Evolutionary conservation across 2,888 invertebrate genomes (phyloP).

Genomic region (Lithophane ornitopus): DNA sequence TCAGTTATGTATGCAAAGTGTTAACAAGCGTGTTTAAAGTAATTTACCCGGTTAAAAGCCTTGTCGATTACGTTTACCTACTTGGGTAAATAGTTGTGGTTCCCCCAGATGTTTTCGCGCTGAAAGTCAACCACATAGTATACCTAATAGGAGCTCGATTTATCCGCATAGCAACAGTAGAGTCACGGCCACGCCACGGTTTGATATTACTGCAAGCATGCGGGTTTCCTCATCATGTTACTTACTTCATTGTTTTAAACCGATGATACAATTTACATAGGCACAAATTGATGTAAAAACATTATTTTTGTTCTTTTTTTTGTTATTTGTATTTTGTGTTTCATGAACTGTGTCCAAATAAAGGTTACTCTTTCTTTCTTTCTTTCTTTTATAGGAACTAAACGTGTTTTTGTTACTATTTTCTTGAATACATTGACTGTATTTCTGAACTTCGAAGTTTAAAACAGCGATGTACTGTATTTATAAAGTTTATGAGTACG

Average conservation of each 20-base stretch:
- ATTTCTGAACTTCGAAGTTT: no score
- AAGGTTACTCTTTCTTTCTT: no score
- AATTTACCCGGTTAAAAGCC: constrained; percentile 14
- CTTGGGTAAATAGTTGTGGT: neutral
- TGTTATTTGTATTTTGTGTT: no score
- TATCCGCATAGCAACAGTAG: constrained; percentile 50
- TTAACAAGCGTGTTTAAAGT: constrained; percentile 8
- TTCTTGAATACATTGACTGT: constrained; percentile 8
- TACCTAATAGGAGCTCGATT: neutral
- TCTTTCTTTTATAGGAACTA: no score
- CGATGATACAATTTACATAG: constrained; percentile 1
- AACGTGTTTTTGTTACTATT: neutral
- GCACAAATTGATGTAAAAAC: no score
- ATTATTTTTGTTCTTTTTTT: no score
- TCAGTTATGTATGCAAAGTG: neutral
- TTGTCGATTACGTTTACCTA: neutral
- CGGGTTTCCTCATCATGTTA: constrained; percentile 34
- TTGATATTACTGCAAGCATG: constrained; percentile 17
- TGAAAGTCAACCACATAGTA: constrained; percentile 33
- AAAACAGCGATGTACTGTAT: no score
- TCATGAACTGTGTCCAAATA: no score
- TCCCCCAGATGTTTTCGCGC: neutral
- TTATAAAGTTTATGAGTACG: no score
- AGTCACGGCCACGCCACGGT: constrained; percentile 32
- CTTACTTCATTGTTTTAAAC: constrained; percentile 10